Percentiles rank a stretch among this genome's conserved stretches.
These are phyloP conservation scores for Mirounga angustirostris DNA, from an alignment of 2,113 vertebrate species.

Conservation along the genomic window DNA sequence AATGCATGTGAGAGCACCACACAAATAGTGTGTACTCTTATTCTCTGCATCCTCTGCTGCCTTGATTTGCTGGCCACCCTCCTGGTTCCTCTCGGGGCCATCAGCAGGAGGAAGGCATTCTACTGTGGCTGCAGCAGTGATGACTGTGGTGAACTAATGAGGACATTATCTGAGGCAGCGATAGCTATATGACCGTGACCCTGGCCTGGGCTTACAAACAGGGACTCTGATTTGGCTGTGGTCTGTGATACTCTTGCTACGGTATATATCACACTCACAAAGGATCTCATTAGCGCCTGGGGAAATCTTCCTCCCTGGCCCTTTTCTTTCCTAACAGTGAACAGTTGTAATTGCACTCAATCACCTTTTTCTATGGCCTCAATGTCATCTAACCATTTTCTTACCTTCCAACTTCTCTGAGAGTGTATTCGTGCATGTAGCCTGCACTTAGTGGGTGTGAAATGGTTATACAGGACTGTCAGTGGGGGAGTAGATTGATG, in stretches of 20 bases:
- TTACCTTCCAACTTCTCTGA: neutral
- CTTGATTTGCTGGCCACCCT: neutral
- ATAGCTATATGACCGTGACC: neutral
- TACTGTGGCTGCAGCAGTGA: neutral
- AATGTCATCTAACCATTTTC: conserved; percentile 16
- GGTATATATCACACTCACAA: neutral
- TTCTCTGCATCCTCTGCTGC: neutral
- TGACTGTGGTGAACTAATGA: neutral
- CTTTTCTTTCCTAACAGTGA: neutral
- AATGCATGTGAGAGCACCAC: accelerated
- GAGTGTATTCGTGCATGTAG: neutral
- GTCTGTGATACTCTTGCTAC: neutral
- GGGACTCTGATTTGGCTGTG: neutral
- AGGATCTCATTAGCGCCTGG: neutral
- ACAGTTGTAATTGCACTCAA: conserved; percentile 43
- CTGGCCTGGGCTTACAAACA: neutral
- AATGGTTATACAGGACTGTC: neutral
- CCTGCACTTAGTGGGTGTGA: neutral
- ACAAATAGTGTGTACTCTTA: too few relatives aligned
- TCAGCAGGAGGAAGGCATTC: neutral
- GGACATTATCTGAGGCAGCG: neutral
- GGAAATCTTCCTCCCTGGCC: neutral
- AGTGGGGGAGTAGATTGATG: neutral
- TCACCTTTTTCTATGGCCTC: conserved; percentile 34
- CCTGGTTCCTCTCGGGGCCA: neutral